These are phyloP conservation scores for Pimpla rufipes DNA, from an alignment of 2,888 invertebrate species.

Conservation along the genomic window DNA sequence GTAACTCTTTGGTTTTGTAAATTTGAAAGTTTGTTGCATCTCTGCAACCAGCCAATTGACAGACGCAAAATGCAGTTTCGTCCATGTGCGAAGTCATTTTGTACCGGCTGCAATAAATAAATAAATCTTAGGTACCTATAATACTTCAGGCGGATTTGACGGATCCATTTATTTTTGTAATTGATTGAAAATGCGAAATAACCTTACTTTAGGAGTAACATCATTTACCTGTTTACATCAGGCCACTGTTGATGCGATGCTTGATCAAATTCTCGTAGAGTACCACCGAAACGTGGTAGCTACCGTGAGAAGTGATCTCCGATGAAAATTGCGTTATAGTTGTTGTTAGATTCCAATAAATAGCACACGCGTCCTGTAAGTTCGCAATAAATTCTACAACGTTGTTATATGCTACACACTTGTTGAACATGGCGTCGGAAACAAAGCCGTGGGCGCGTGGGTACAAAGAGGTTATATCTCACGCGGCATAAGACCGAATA, in stretches of 20 bases:
- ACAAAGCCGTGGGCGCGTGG: slow-evolving; percentile 8
- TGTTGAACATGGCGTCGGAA: slow-evolving; percentile 9
- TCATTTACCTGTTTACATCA: not conserved
- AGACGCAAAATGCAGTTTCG: slow-evolving; percentile 1
- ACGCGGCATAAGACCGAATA: slow-evolving; percentile 8
- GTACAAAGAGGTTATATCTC: not conserved
- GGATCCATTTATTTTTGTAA: not conserved
- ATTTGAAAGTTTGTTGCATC: slow-evolving; percentile 6
- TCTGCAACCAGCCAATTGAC: slow-evolving; percentile 9
- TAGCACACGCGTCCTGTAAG: slow-evolving; percentile 1
- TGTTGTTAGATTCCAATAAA: slow-evolving; percentile 5
- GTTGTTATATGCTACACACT: slow-evolving; percentile 1
- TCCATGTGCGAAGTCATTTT: slow-evolving; percentile 1
- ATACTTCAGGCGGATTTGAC: not conserved
- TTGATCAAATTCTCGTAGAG: slow-evolving; percentile 1
- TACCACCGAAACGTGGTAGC: not conserved
- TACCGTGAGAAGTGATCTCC: not conserved
- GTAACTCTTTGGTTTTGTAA: not conserved
- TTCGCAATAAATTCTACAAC: not conserved
- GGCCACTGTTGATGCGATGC: not conserved
- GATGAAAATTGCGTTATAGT: not conserved
- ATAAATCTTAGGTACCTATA: slow-evolving; percentile 3
- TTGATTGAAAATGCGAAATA: not conserved
- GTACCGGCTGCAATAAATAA: not conserved
- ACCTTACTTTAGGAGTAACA: slow-evolving; percentile 1